Conservation (phyloP, 92 coral and sea anemone species). For the Zoanthus gigantus region DNA sequence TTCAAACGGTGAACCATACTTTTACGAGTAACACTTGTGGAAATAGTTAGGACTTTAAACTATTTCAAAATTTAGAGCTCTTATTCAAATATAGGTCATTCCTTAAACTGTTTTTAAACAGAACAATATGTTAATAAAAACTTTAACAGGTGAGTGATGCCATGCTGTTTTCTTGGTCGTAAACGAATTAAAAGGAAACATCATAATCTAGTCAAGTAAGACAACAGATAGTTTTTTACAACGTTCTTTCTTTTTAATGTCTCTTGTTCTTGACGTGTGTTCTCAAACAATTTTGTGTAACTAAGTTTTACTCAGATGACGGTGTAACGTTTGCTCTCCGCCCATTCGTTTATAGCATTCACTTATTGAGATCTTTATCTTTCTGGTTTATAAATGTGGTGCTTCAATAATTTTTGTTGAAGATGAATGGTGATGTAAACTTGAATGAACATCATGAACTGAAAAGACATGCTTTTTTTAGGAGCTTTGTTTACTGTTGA, state of each 20-base stretch:
- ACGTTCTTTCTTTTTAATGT: background rate
- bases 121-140: too few species aligned
- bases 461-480: background rate
- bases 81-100: too few species aligned
- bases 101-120: too few species aligned
- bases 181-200: too few species aligned
- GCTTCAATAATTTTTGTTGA: background rate
- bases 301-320: slow-evolving; percentile 10
- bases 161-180: too few species aligned
- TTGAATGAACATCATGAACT: background rate
- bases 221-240: background rate
- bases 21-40: too few species aligned
- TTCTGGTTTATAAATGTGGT: background rate
- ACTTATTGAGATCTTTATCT: slow-evolving; percentile 15
- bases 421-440: background rate
- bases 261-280: background rate
- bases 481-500: background rate
- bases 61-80: too few species aligned
- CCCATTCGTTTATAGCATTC: slow-evolving; percentile 34
- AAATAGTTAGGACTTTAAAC: too few species aligned
- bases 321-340: slow-evolving; percentile 19
- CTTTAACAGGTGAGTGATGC: too few species aligned
- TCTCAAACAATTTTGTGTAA: background rate
- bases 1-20: too few species aligned
- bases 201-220: background rate